A percentile compares a stretch with the other conserved stretches of the same genome.
phyloP scores from a whole-genome alignment of 2,888 invertebrate genomes.

The Morpho helenor region DNA sequence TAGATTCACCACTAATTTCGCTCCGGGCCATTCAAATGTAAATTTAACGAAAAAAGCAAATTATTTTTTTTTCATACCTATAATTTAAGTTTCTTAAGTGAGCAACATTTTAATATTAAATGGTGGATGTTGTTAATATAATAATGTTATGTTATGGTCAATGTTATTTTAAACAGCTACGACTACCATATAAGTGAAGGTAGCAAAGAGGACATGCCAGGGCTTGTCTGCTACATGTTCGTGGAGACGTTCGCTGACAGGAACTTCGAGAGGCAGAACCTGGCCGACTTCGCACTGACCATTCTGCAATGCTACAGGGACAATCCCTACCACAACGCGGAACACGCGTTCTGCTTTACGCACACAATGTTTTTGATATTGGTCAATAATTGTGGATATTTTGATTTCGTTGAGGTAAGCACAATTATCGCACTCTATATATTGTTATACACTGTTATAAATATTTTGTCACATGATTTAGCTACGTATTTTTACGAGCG shows the following conservation, averaged over 20 bases:
- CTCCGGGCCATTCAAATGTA: no score
- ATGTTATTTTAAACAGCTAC: constrained; percentile 49
- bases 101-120: no score
- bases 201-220: constrained; percentile 69
- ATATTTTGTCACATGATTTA: no score
- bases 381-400: constrained; percentile 61
- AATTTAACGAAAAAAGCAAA: no score
- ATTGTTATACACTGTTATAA: no score
- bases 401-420: constrained; percentile 68
- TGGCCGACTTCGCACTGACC: constrained; percentile 73
- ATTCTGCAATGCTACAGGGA: constrained; percentile 66
- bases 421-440: no score
- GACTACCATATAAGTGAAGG: constrained; percentile 77
- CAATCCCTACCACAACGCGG: constrained; percentile 81
- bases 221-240: constrained; percentile 74
- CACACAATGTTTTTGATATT: constrained; percentile 81
- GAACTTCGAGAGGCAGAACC: constrained; percentile 48
- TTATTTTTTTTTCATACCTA: no score
- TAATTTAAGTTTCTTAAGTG: no score
- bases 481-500: no score
- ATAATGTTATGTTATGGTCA: no score
- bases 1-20: no score
- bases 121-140: no score
- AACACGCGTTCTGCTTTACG: constrained; percentile 81
- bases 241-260: constrained; percentile 61